These are phyloP conservation scores for Tapirus indicus DNA, from an alignment of 2,797 vertebrate genomes.

Conservation along the genomic window DNA sequence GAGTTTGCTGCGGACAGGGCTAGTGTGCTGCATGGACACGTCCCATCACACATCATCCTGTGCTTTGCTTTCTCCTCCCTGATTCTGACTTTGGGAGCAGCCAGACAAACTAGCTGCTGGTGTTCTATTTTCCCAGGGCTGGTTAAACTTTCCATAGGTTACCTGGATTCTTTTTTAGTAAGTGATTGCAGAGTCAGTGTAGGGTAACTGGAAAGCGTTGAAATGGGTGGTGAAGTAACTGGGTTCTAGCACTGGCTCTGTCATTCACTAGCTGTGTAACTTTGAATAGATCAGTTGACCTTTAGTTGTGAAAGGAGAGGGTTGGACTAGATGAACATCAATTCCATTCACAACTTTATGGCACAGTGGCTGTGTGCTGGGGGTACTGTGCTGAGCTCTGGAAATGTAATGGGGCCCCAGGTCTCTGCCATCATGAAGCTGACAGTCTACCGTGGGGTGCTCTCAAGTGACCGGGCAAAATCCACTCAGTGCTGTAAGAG, in stretches of 20 bases:
- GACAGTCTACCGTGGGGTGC: background rate
- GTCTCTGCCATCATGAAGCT: background rate
- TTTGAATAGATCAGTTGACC: background rate
- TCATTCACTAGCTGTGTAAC: background rate
- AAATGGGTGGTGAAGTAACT: background rate
- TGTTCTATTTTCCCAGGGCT: background rate
- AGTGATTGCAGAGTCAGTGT: background rate
- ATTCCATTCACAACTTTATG: accelerated
- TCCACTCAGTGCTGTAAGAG: background rate
- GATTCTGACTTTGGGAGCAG: background rate
- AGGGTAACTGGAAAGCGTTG: background rate
- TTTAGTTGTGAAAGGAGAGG: background rate
- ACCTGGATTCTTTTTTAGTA: background rate
- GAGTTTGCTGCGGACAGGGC: background rate
- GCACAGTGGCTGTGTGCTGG: background rate
- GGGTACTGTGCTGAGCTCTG: background rate
- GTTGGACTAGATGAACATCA: background rate
- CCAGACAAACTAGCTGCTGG: background rate
- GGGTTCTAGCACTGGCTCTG: background rate
- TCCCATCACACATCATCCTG: background rate
- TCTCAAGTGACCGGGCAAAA: background rate
- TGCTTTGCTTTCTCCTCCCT: background rate
- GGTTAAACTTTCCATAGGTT: background rate
- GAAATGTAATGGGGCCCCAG: background rate
- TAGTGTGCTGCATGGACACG: background rate